Evolutionary conservation across 2,113 vertebrate species (phyloP).

Genomic region (Rhizomys pruinosus): DNA sequence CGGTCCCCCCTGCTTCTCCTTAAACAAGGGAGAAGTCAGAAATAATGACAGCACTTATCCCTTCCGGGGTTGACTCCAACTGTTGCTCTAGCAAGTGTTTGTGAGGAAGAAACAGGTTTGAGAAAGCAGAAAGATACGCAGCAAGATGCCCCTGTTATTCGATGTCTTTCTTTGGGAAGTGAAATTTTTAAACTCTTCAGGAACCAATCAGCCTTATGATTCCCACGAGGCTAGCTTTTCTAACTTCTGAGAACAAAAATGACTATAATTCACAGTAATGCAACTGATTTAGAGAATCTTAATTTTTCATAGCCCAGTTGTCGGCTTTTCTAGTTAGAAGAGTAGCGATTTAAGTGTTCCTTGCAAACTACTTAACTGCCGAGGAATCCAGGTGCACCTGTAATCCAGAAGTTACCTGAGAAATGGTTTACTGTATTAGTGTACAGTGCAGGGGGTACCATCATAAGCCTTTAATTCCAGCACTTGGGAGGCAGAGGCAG

Average conservation of each 20-base stretch:
- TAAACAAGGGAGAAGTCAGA: background rate
- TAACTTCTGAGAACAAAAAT: background rate
- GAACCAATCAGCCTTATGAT: background rate
- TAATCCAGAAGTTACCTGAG: slow-evolving; percentile 23
- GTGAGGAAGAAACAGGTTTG: background rate
- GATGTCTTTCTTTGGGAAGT: background rate
- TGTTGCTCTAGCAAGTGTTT: background rate
- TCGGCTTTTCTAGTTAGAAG: background rate
- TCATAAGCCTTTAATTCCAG: too few species aligned
- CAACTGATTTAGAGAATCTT: background rate
- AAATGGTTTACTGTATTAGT: slow-evolving; percentile 2
- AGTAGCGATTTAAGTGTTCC: background rate
- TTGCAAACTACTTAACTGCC: background rate
- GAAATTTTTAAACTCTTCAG: background rate
- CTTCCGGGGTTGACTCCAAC: background rate
- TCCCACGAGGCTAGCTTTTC: background rate
- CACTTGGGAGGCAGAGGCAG: too few species aligned
- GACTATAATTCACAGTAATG: background rate
- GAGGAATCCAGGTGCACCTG: background rate
- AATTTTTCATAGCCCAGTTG: background rate
- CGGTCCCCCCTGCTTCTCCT: background rate
- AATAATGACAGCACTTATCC: background rate
- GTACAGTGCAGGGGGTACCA: too few species aligned
- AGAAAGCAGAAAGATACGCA: background rate
- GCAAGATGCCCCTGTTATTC: background rate